Base-by-base conservation (phyloP, 1,140 invertebrate genomes). In the Bombus superbus region DNA sequence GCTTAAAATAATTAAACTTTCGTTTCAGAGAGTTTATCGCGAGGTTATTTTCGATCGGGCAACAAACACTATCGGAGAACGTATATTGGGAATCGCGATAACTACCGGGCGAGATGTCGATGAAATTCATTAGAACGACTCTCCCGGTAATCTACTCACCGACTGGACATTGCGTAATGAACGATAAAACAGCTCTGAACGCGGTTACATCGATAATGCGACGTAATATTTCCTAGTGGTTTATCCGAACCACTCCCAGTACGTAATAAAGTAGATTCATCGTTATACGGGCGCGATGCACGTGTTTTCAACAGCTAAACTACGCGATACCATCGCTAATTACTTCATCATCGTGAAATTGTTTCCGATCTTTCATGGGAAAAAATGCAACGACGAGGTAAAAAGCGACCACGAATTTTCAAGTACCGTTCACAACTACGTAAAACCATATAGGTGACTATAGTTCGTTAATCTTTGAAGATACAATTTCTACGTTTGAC, bases 61-160 rank as follows among this genome's bases (percentile, higher is more conserved):
- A 81, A 81, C 68, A 75, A 53, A 25, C 42, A 13, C 3, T 47
- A 18, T 35, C n/a, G 8, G 32, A 28, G 22, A 73, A 40, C 68
- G 57, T 72, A 64, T 53, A 40, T 4, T n/a, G 64, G 59, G 9
- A 35, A 72, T 38, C 40, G 47, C 64, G 64, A 80, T 73, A 85
- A 62, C 57, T 53, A 62, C 32, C 68, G 53, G 38, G 28, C 53
- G 82, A 42, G 76, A 85, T 62, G 42, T 64, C 57, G 40, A 25
- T 18, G 77, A 53, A 72, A 80, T 85, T 85, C 68, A 90, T 90
- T 90, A 90, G 88, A 64, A 81, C 71, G 82, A 57, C 86, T 22
- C 59, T 62, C 28, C 11, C 66, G 87, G 88, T 90, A 90, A 90
- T 86, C 74, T 74, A 79, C 68, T 81, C 64, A 64, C 44, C 57